Percentiles rank a stretch among this genome's conserved stretches.
These are phyloP conservation scores for Platycheirus rosarum DNA, from an alignment of 2,888 invertebrate species.

Conservation along the genomic window DNA sequence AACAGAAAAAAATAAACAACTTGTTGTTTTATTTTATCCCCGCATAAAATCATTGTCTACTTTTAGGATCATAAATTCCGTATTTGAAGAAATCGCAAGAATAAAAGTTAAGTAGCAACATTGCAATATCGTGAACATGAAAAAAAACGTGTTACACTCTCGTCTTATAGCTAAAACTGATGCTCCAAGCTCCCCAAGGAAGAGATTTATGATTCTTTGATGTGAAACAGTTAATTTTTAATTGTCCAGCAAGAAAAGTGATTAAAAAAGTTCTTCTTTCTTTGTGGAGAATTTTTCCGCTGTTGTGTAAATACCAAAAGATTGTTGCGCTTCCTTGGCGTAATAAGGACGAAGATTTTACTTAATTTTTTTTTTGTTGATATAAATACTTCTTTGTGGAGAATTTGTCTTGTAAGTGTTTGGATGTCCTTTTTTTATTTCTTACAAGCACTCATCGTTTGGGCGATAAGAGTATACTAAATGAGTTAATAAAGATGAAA, in stretches of 20 bases:
- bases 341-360: constrained; percentile 6
- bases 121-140: constrained; percentile 63
- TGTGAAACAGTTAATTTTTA: constrained; percentile 72
- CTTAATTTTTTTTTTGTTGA: neutral
- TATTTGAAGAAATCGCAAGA: constrained; percentile 46
- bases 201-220: constrained; percentile 71
- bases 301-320: constrained; percentile 18
- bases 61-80: constrained; percentile 24
- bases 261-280: constrained; percentile 61
- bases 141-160: constrained; percentile 57
- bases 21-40: constrained; percentile 5
- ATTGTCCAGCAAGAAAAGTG: constrained; percentile 69
- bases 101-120: constrained; percentile 36
- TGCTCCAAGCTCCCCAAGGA: neutral
- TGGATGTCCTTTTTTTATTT: constrained; percentile 53
- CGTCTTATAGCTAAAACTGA: neutral
- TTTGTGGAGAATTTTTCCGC: constrained; percentile 14
- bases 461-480: constrained; percentile 61
- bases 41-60: neutral
- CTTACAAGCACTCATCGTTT: constrained; percentile 23
- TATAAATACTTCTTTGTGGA: constrained; percentile 60
- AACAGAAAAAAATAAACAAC: too few relatives aligned
- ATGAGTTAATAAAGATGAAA: constrained; percentile 60
- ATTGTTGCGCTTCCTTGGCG: constrained; percentile 43
- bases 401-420: constrained; percentile 58